Evolutionary conservation across 2,888 invertebrate species (phyloP).

Genomic region (Pomacea canaliculata): DNA sequence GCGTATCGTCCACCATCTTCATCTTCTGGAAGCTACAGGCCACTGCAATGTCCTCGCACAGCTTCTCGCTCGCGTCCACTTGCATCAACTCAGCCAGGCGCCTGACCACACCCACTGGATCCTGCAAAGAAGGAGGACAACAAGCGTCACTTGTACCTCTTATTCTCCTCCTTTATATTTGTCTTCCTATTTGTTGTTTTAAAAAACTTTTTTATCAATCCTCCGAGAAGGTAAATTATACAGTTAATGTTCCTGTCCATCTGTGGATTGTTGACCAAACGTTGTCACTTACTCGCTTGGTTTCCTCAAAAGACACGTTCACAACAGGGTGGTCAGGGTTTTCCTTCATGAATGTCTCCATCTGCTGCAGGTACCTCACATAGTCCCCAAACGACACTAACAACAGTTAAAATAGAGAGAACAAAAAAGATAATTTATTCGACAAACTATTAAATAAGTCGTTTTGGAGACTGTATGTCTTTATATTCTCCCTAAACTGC

Average conservation of each 20-base stretch:
- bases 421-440: neutral
- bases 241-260: no score
- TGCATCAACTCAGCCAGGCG: constrained; percentile 19
- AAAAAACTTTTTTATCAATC: no score
- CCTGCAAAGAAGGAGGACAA: neutral
- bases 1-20: constrained; percentile 9
- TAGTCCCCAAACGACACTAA: constrained; percentile 16
- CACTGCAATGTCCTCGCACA: constrained; percentile 16
- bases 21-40: constrained; percentile 25
- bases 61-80: constrained; percentile 3
- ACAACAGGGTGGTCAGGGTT: constrained; percentile 14
- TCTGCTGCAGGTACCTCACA: constrained; percentile 11
- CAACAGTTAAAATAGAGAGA: neutral
- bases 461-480: no score
- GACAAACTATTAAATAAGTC: no score
- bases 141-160: neutral
- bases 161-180: no score
- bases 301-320: constrained; percentile 10
- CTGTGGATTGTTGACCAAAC: no score
- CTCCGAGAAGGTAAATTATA: no score
- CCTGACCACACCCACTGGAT: constrained; percentile 11
- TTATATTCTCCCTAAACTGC: no score
- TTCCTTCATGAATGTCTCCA: constrained; percentile 11
- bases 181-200: no score
- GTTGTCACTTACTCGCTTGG: constrained; percentile 1